Evolutionary conservation across 37 sponge, comb jelly and placozoan genomes (phyloP), one percentile per base, ranked within the genome.

Genomic region (Tethya wilhelma): DNA sequence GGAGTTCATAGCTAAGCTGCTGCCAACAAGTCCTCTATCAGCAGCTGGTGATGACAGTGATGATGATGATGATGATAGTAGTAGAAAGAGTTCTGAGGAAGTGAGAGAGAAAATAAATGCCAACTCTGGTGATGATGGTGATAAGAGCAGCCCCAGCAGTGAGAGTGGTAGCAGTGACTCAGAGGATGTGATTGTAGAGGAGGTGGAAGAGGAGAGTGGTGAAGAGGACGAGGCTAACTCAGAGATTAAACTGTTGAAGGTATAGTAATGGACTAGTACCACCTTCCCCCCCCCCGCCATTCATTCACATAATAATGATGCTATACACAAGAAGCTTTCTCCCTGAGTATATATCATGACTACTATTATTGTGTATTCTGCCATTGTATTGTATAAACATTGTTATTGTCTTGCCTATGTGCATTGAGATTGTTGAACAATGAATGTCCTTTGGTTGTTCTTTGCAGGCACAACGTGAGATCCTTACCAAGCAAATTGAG

Each of bases 161-260:
- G 14, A 14, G 14, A 49, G 53, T 49, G 14, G 53, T 14, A 49
- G 53, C 38, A 40, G 40, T 45, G 53, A 49, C 12, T 23, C 56
- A 34, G 56, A 38, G 43, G 75, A 75, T 7, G 57, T 32, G 29
- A 36, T 31, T 26, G 46, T 33, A 53, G 72, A 71, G 72, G 49
- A 33, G 62, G 80, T 44, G 59, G 81, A 71, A 29, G 73, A 71
- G 64, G 73, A 69, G 63, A 73, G 38, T 43, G 63, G 42, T 45
- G 73, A 71, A 45, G 74, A 74, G 75, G 53, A 80, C 4, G 75
- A 71, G 38, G 30, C 30, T 4, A 44, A 19, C 43, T 34, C 69
- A 49, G 70, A 67, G 14, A 77, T 82, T 56, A 60, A 75, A 33
- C 46, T 64, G 44, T 42, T 83, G 4, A 78, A 84, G 86, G 86